Evolutionary conservation across 2,113 vertebrate species (phyloP).

Genomic region (Riparia riparia): DNA sequence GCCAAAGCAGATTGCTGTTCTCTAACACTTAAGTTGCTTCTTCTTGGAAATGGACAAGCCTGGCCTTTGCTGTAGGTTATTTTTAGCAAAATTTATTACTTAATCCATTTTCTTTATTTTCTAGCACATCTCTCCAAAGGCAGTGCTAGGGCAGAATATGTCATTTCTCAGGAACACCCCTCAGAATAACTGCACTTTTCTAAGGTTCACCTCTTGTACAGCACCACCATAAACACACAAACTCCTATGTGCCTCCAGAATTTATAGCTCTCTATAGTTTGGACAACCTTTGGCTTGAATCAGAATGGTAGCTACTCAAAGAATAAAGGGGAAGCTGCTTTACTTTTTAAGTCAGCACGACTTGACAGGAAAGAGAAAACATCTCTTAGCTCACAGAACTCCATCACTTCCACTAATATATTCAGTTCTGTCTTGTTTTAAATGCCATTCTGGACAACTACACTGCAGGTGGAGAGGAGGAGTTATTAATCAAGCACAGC

Average conservation of each 20-base stretch:
- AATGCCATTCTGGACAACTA: background rate
- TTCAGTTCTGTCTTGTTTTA: background rate
- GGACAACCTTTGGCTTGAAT: background rate
- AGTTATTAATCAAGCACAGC: background rate
- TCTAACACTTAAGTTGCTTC: background rate
- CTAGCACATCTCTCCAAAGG: background rate
- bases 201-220: background rate
- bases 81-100: background rate
- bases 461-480: accelerated
- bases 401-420: background rate
- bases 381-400: background rate
- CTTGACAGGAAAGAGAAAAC: background rate
- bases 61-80: background rate
- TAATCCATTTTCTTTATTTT: background rate
- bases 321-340: background rate
- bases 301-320: accelerated
- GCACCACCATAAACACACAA: background rate
- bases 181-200: background rate
- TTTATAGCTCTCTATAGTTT: background rate
- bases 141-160: background rate
- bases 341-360: background rate
- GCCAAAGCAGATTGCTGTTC: background rate
- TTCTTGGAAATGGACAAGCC: background rate
- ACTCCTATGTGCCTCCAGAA: background rate
- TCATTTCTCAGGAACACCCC: background rate